Conservation (phyloP, 64 coral and sea anemone genomes). For the Porites lutea region DNA sequence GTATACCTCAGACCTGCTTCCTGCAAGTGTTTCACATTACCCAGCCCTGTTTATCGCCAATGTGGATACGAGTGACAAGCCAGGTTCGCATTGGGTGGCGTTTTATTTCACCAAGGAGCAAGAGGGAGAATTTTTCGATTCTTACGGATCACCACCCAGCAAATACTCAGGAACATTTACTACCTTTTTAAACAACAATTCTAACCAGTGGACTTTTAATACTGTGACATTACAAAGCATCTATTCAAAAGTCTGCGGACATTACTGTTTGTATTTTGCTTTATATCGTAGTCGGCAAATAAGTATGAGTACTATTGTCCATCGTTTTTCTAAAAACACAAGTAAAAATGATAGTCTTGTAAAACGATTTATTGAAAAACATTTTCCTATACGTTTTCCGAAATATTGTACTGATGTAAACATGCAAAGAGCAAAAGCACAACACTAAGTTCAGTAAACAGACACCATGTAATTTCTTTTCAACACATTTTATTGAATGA, state of each 20-base stretch:
- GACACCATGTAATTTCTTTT: no score
- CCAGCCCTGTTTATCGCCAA: slow-evolving; percentile 8
- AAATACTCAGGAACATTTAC: no score
- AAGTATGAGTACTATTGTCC: background rate
- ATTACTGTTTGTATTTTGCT: background rate
- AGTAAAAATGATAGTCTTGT: background rate
- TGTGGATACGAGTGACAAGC: background rate
- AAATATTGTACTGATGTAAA: no score
- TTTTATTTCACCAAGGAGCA: slow-evolving; percentile 43
- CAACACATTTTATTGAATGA: no score
- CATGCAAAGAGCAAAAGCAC: no score
- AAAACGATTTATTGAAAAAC: background rate
- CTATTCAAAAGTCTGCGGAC: no score
- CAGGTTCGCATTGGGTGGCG: slow-evolving; percentile 27
- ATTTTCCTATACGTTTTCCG: no score
- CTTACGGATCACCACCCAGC: slow-evolving; percentile 4
- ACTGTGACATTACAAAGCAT: no score
- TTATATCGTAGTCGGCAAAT: background rate
- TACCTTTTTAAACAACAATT: no score
- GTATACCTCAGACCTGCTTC: background rate
- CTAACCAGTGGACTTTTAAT: no score
- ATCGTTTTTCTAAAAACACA: background rate
- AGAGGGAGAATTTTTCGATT: slow-evolving; percentile 53
- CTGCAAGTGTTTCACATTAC: background rate
- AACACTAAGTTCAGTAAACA: no score